Evolutionary conservation across 1,140 invertebrate genomes (phyloP).

Genomic region (Cataglyphis hispanica): DNA sequence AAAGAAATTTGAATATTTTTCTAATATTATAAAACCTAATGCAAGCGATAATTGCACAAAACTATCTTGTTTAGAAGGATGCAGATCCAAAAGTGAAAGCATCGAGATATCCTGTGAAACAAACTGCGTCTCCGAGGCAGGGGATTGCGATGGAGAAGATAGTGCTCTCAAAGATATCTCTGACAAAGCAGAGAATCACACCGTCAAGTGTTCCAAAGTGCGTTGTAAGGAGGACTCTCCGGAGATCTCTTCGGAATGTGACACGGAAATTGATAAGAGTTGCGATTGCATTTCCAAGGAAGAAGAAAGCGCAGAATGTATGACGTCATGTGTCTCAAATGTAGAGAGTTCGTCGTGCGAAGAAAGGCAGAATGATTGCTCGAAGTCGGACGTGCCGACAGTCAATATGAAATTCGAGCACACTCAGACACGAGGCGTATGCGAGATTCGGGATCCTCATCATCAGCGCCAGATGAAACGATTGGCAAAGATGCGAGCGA

Average conservation of each 20-base stretch:
- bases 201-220: neutral
- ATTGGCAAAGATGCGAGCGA: constrained; percentile 36
- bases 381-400: neutral
- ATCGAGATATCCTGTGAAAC: neutral
- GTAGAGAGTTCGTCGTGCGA: constrained; percentile 2
- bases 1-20: neutral
- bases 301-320: constrained; percentile 11
- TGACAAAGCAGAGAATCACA: neutral
- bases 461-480: constrained; percentile 32
- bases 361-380: neutral
- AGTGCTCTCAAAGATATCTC: neutral
- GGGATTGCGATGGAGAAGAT: constrained; percentile 12
- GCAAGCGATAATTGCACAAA: neutral
- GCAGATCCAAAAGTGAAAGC: neutral
- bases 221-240: neutral
- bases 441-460: constrained; percentile 41
- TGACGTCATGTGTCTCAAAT: neutral
- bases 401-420: neutral
- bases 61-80: neutral
- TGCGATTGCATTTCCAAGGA: constrained; percentile 24
- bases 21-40: constrained; percentile 26
- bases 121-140: neutral
- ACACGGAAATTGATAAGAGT: neutral
- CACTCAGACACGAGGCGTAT: neutral
- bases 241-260: neutral